These are phyloP conservation scores for Manis pentadactyla DNA, from an alignment of 2,797 vertebrate genomes.

Conservation along the genomic window DNA sequence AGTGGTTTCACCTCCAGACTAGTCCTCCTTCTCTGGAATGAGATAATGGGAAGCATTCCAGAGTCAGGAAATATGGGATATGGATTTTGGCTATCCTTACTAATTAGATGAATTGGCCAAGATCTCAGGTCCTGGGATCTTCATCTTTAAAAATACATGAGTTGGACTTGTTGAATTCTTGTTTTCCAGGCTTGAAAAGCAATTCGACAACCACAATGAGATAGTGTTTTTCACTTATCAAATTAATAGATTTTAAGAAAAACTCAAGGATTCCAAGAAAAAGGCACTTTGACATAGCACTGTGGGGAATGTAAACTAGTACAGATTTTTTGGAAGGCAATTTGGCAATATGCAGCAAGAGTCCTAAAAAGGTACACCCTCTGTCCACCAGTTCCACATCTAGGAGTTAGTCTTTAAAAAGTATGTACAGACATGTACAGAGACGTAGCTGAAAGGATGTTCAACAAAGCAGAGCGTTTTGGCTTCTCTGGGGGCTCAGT, in stretches of 20 bases:
- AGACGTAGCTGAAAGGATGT: not conserved
- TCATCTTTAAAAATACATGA: slow-evolving; percentile 59
- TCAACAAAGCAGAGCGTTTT: not conserved
- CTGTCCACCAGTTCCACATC: not conserved
- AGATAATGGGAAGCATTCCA: slow-evolving; percentile 69
- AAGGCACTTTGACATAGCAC: not conserved
- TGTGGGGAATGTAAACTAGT: not conserved
- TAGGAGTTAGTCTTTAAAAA: slow-evolving; percentile 48
- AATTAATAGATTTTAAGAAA: slow-evolving; percentile 41
- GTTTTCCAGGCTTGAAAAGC: slow-evolving; percentile 54
- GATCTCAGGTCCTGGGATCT: slow-evolving; percentile 32
- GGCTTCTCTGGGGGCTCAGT: not conserved
- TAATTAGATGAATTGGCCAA: slow-evolving; percentile 69
- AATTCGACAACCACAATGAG: not conserved
- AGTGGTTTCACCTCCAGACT: slow-evolving; percentile 56
- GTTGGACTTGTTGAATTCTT: slow-evolving; percentile 3
- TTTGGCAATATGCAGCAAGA: not conserved
- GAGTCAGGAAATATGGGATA: slow-evolving; percentile 40
- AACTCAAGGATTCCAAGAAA: slow-evolving; percentile 1
- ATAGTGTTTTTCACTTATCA: not conserved
- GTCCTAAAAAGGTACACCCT: not conserved
- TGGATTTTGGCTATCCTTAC: slow-evolving; percentile 32
- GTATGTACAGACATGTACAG: not conserved
- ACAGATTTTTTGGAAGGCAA: not conserved
- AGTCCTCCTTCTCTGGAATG: not conserved